Base-by-base conservation (phyloP, 1,140 invertebrate species). In the Teleopsis dalmanni region DNA sequence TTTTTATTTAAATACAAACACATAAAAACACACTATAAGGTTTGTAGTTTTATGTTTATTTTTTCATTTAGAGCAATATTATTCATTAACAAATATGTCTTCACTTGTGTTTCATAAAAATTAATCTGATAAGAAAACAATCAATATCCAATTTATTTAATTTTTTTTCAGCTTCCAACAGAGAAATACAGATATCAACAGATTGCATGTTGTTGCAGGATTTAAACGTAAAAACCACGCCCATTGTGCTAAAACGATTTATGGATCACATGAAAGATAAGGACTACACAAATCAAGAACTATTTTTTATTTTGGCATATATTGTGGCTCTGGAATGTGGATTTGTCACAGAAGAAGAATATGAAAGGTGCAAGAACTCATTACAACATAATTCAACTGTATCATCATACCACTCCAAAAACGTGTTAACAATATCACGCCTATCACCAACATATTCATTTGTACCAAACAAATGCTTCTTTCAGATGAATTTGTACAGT, bases 271-370 rank as follows among this genome's bases (percentile, higher is more conserved):
- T 33, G 11, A 36, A 58, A 4, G 5, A 14, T 23, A n/a, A 18
- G 2, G 47, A 50, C 16, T 2, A 47, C 2, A 31, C 46, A 1
- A 16, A 46, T 1, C 44, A 45, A 1, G 58, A 62, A 31, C 27
- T 60, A 14, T 36, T 67, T 0, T 13, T 55, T 14, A 21, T 56
- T 18, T 48, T 67, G 2, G 52, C 58, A 22, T 64, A 67, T 48
- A 3, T 48, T 22, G 34, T 67, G 21, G 64, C 58, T 3, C 21
- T 67, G 33, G 64, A 67, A 42, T 50, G 54, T 9, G 64, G 59
- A 6, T 64, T 55, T 21, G 61, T 53, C 5, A 51, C 53, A 33
- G 36, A 55, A n/a, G n/a, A 51, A 14, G 52, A 40, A 2, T 59
- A 52, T 48, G 22, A 13, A 33, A 22, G 59, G 33, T 51, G 51